These are phyloP conservation scores for Cydia splendana DNA, from an alignment of 1,140 invertebrate genomes.

Conservation along the genomic window DNA sequence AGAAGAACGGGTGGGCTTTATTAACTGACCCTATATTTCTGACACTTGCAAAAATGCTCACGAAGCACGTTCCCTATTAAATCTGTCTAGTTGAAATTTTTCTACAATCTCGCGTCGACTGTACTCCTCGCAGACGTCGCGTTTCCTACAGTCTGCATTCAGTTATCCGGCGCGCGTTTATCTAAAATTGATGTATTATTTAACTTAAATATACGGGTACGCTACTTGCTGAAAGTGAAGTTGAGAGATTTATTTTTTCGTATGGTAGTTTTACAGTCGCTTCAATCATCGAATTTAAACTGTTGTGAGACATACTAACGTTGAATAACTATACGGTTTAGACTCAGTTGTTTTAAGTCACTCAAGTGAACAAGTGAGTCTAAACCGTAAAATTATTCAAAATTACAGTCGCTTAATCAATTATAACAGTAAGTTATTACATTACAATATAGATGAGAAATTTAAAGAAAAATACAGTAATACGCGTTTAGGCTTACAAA, in stretches of 20 bases:
- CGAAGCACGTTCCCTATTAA: neutral
- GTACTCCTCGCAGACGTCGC: neutral
- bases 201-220: neutral
- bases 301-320: too few relatives aligned
- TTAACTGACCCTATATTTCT: neutral
- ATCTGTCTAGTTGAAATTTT: neutral
- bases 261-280: too few relatives aligned
- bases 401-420: too few relatives aligned
- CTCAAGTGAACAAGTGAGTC: too few relatives aligned
- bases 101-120: conserved; percentile 31
- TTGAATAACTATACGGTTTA: too few relatives aligned
- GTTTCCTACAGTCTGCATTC: conserved; percentile 2
- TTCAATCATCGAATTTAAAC: too few relatives aligned
- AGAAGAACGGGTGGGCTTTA: neutral
- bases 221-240: neutral
- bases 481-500: too few relatives aligned
- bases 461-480: too few relatives aligned
- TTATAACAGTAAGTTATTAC: too few relatives aligned
- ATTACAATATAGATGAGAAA: too few relatives aligned
- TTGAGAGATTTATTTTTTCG: neutral
- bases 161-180: neutral
- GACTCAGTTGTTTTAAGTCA: too few relatives aligned
- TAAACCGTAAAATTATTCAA: too few relatives aligned
- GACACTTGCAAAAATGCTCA: neutral
- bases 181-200: conserved; percentile 26